Conservation (phyloP, 2,888 invertebrate species). For the Nephrotoma guestfalica region DNA sequence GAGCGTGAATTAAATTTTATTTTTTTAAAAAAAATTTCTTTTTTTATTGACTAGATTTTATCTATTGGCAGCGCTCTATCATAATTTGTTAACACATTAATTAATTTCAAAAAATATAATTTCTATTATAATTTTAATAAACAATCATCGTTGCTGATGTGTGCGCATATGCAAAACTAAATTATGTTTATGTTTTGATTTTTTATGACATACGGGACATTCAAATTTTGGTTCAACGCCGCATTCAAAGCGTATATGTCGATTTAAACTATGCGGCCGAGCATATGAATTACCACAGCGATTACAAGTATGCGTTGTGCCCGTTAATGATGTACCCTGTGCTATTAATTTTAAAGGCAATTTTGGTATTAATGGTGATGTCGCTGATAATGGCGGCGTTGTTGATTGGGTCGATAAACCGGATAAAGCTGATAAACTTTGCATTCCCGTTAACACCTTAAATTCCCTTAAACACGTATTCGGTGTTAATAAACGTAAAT, state of each 20-base stretch:
- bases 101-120: neutral
- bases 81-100: neutral
- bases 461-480: constrained; percentile 21
- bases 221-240: constrained; percentile 45
- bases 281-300: constrained; percentile 43
- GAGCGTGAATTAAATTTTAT: neutral
- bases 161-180: constrained; percentile 34
- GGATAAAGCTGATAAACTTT: neutral
- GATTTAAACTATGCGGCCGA: constrained; percentile 38
- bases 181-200: constrained; percentile 36
- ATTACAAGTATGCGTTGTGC: constrained; percentile 32
- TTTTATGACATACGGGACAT: constrained; percentile 45
- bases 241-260: constrained; percentile 44
- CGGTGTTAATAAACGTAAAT: constrained; percentile 23
- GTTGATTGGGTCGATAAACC: constrained; percentile 6
- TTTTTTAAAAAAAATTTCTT: neutral
- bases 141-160: constrained; percentile 35
- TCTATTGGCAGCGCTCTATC: neutral
- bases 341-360: constrained; percentile 1
- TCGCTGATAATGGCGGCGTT: constrained; percentile 1
- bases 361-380: constrained; percentile 2
- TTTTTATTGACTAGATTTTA: neutral
- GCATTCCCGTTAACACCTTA: constrained; percentile 15
- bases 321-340: constrained; percentile 1
- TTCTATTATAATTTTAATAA: neutral